These are phyloP conservation scores for Parapsyche elsis DNA, from an alignment of 1,140 invertebrate species.

Conservation along the genomic window DNA sequence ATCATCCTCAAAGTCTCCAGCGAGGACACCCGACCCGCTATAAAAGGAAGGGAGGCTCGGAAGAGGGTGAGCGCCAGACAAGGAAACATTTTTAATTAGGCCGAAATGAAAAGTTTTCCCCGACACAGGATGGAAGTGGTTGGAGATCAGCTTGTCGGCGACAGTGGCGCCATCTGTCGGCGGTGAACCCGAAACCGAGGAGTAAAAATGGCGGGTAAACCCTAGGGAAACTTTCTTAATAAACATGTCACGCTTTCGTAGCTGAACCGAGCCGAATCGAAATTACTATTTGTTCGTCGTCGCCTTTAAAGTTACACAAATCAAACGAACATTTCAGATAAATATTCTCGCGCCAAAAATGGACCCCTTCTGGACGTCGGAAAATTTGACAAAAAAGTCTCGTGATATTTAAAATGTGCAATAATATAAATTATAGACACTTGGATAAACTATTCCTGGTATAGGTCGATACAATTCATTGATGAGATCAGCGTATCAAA, in stretches of 20 bases:
- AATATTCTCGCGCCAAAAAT: too few relatives aligned
- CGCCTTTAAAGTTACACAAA: neutral
- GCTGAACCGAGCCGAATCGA: neutral
- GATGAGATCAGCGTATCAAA: too few relatives aligned
- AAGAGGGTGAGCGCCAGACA: neutral
- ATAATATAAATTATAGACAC: too few relatives aligned
- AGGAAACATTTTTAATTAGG: conserved; percentile 43
- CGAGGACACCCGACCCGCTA: conserved; percentile 24
- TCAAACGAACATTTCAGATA: neutral
- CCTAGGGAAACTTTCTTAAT: conserved; percentile 30
- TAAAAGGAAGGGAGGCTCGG: neutral
- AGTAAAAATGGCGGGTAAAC: conserved; percentile 15
- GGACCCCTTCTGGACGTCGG: too few relatives aligned
- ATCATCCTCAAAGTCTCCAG: conserved; percentile 45
- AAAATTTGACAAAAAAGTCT: too few relatives aligned
- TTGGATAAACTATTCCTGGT: too few relatives aligned
- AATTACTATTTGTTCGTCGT: conserved; percentile 9
- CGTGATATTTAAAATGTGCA: too few relatives aligned
- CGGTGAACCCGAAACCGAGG: conserved; percentile 12
- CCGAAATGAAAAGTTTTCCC: conserved; percentile 38
- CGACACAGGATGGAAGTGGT: neutral
- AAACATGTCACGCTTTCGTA: conserved; percentile 8
- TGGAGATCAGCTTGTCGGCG: neutral
- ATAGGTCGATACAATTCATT: too few relatives aligned
- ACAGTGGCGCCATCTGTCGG: conserved; percentile 31